Conservation (phyloP, 1,140 invertebrate genomes). For the Lepidurus apus region DNA sequence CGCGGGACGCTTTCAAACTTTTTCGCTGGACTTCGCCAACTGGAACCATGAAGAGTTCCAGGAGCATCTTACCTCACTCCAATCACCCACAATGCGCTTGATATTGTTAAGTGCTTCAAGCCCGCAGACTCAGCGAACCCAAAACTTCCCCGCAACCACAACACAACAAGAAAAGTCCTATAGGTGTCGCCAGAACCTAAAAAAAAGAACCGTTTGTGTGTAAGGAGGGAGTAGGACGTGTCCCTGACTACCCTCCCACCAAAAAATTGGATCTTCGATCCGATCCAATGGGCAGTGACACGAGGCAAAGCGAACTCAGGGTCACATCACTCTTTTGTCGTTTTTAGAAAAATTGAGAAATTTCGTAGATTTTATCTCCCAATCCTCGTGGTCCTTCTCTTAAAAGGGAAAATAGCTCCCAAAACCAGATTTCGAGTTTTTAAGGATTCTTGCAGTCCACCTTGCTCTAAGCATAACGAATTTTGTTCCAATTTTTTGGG, state of each 20-base stretch:
- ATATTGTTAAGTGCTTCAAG: conserved; percentile 14
- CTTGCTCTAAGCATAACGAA: too few relatives aligned
- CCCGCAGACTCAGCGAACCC: neutral
- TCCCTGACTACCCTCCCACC: neutral
- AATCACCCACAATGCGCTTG: neutral
- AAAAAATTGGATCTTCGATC: conserved; percentile 22
- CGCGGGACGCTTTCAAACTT: neutral
- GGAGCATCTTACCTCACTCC: neutral
- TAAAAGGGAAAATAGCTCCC: too few relatives aligned
- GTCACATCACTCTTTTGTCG: neutral
- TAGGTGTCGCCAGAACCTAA: neutral
- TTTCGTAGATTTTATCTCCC: too few relatives aligned
- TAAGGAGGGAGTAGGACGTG: neutral
- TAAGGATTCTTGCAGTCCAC: too few relatives aligned
- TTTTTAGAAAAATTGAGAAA: neutral
- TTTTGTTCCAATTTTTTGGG: too few relatives aligned
- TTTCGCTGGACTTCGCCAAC: neutral
- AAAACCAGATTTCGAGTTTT: too few relatives aligned
- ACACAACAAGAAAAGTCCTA: neutral
- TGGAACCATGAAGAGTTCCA: neutral
- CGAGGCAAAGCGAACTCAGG: neutral
- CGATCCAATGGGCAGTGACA: neutral
- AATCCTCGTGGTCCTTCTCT: too few relatives aligned
- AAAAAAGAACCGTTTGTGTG: neutral
- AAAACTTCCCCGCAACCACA: neutral